Evolutionary conservation across 1,140 invertebrate species (phyloP).

Genomic region (Heliothis subflexa): DNA sequence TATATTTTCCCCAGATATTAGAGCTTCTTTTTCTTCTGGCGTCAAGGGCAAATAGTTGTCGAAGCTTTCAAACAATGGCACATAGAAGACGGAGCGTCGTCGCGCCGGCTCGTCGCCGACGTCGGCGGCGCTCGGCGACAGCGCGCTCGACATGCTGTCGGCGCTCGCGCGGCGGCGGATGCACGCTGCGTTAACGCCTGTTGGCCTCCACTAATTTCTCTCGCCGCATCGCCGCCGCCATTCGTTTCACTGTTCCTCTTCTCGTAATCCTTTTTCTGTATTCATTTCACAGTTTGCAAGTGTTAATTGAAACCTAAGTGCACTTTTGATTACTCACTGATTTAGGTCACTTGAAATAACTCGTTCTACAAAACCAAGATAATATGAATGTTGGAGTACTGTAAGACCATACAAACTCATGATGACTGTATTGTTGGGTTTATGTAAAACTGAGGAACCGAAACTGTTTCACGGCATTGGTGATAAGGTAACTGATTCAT

Average conservation of each 20-base stretch:
- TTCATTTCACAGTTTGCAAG: slow-evolving; percentile 62
- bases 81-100: slow-evolving; percentile 88
- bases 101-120: slow-evolving; percentile 79
- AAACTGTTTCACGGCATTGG: slow-evolving; percentile 4
- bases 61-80: slow-evolving; percentile 86
- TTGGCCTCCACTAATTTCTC: slow-evolving; percentile 59
- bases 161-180: slow-evolving; percentile 63
- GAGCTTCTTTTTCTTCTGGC: slow-evolving; percentile 79
- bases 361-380: slow-evolving; percentile 35
- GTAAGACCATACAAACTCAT: not conserved
- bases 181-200: slow-evolving; percentile 73
- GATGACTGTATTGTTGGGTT: not conserved
- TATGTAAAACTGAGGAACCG: slow-evolving; percentile 9
- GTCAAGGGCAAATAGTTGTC: slow-evolving; percentile 84
- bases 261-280: slow-evolving; percentile 50
- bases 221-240: slow-evolving; percentile 69
- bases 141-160: slow-evolving; percentile 70
- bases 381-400: slow-evolving; percentile 58
- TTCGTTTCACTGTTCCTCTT: slow-evolving; percentile 68
- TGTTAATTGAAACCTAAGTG: slow-evolving; percentile 38
- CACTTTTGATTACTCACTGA: slow-evolving; percentile 43
- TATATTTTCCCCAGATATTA: slow-evolving; percentile 73
- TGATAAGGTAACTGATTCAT: slow-evolving; percentile 35
- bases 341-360: slow-evolving; percentile 32
- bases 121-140: slow-evolving; percentile 65